Percentiles rank a stretch among this genome's conserved stretches.
Evolutionary conservation across 2,113 vertebrate genomes (phyloP).

Genomic region (Oostethus manadensis): DNA sequence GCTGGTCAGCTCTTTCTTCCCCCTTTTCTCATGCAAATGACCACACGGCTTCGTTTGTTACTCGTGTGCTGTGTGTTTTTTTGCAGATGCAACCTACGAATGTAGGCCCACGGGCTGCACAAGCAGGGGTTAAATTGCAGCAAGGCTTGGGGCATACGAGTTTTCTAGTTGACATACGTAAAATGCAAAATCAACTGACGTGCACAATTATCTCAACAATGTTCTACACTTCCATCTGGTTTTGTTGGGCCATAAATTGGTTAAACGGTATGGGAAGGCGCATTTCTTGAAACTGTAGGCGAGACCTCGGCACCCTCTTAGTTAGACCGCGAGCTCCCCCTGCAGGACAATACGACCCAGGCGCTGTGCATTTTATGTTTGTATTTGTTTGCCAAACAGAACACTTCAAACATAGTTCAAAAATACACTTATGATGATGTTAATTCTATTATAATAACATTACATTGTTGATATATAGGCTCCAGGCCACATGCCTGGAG

Average conservation of each 20-base stretch:
- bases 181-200: conserved; percentile 16
- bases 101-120: conserved; percentile 29
- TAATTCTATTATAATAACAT: too few species aligned
- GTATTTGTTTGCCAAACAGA: neutral
- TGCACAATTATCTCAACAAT: neutral
- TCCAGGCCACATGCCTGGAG: too few species aligned
- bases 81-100: conserved; percentile 18
- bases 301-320: conserved; percentile 22
- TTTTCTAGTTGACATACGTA: conserved; percentile 45
- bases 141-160: conserved; percentile 53
- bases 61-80: conserved; percentile 12
- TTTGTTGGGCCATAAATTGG: conserved; percentile 7
- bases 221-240: neutral
- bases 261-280: neutral
- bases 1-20: neutral
- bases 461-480: too few species aligned
- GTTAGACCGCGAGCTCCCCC: conserved; percentile 46
- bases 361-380: neutral
- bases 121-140: conserved; percentile 58
- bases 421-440: too few species aligned
- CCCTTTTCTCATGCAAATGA: neutral
- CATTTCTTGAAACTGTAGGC: conserved; percentile 35
- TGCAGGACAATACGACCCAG: conserved; percentile 25
- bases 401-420: neutral
- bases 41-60: neutral